Conservation (phyloP, 2,797 vertebrate genomes). For the Sebastes itinus region DNA sequence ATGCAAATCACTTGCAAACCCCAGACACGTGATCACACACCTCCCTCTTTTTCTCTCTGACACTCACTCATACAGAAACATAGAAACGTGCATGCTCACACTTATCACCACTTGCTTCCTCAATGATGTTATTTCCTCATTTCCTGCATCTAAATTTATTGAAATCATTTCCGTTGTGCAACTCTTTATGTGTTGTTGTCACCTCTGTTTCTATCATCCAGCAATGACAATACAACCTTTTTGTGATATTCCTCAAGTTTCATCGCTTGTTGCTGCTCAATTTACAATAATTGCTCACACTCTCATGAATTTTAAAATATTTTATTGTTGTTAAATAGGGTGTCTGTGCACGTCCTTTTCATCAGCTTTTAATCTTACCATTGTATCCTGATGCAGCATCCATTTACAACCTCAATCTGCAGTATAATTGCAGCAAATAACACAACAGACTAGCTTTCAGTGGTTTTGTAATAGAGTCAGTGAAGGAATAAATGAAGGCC, state of each 20-base stretch:
- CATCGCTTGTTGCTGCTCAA: not conserved
- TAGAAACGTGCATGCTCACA: not conserved
- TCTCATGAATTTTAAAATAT: not conserved
- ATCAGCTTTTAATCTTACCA: not conserved
- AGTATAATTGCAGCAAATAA: not conserved
- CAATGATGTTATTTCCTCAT: not conserved
- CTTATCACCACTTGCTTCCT: not conserved
- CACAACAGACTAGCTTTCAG: not conserved
- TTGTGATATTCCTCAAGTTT: not conserved
- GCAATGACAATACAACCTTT: not conserved
- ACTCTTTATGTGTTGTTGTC: not conserved
- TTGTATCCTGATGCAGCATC: not conserved
- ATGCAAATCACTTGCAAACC: not conserved
- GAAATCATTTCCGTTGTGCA: not conserved
- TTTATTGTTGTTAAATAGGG: not conserved
- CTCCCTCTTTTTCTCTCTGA: not conserved
- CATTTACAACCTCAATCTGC: not conserved
- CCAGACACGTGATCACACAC: not conserved
- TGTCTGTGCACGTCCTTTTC: not conserved
- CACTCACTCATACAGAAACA: not conserved
- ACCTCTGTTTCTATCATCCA: not conserved
- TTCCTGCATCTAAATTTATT: constrained; percentile 6
- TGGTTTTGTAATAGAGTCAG: not conserved
- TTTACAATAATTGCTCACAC: not conserved
- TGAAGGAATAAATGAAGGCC: constrained; percentile 9